A percentile compares a stretch with the other conserved stretches of the same genome.
Conservation (phyloP, 2,888 invertebrate species). For the Steromphala cineraria region DNA sequence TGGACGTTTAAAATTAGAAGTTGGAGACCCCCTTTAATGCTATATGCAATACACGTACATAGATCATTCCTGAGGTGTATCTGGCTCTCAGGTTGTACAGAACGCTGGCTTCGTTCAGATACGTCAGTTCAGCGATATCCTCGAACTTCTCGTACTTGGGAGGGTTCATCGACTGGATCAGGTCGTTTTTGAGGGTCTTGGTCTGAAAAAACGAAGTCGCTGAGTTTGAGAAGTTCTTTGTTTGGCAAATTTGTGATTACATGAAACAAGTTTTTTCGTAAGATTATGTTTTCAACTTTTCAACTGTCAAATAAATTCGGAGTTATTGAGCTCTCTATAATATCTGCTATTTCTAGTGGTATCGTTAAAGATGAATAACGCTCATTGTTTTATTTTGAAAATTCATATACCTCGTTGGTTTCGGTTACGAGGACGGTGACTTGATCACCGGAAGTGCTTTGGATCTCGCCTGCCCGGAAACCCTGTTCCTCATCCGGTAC, state of each 20-base stretch:
- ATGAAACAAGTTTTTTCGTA: too few species aligned
- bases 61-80: slow-evolving; percentile 67
- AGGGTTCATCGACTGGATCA: slow-evolving; percentile 72
- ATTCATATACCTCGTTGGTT: slow-evolving; percentile 54
- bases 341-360: too few species aligned
- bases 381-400: too few species aligned
- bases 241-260: too few species aligned
- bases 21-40: too few species aligned
- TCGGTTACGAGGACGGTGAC: slow-evolving; percentile 92
- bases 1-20: too few species aligned
- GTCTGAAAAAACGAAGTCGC: slow-evolving; percentile 77
- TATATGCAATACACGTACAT: slow-evolving; percentile 62
- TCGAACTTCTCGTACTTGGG: slow-evolving; percentile 72
- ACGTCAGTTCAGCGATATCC: slow-evolving; percentile 74
- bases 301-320: too few species aligned
- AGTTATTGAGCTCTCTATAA: too few species aligned
- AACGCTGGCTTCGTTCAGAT: slow-evolving; percentile 73
- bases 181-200: slow-evolving; percentile 82
- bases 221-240: too few species aligned
- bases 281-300: too few species aligned
- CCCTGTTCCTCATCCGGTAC: slow-evolving; percentile 98
- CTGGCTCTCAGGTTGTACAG: slow-evolving; percentile 68
- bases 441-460: slow-evolving; percentile 97
- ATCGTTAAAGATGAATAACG: too few species aligned
- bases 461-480: slow-evolving; percentile 96